A percentile compares a stretch with the other conserved stretches of the same genome.
phyloP scores from a whole-genome alignment of 1,140 invertebrate species.

The Nylanderia fulva region DNA sequence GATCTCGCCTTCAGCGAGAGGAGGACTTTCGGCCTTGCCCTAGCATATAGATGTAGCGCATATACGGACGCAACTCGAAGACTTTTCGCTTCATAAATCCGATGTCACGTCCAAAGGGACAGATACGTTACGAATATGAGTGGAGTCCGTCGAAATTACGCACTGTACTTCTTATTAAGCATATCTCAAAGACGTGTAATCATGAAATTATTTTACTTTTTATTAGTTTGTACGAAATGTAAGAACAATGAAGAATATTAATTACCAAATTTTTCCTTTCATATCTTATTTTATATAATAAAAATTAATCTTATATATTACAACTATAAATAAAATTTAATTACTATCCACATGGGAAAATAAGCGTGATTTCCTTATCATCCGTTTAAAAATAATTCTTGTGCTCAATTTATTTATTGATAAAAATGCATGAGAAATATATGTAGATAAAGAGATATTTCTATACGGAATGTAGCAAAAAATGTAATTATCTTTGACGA shows the following conservation, averaged over 20 bases:
- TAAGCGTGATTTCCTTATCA: background rate
- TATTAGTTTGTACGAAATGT: background rate
- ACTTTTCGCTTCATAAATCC: background rate
- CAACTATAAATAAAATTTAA: background rate
- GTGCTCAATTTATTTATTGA: background rate
- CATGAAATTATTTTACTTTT: background rate
- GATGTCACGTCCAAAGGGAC: background rate
- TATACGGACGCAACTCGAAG: background rate
- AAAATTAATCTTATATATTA: background rate
- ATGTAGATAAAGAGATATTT: background rate
- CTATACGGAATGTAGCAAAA: background rate
- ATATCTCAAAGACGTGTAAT: background rate
- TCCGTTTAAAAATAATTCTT: background rate
- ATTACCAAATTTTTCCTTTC: background rate
- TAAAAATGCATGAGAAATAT: background rate
- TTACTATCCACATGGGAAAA: background rate
- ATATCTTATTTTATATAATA: background rate
- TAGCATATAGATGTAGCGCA: slow-evolving; percentile 34
- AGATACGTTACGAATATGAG: background rate
- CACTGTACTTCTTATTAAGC: background rate
- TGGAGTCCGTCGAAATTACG: background rate
- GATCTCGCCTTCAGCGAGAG: slow-evolving; percentile 73
- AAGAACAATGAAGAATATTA: background rate
- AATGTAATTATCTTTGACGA: slow-evolving; percentile 3
- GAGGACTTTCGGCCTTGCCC: slow-evolving; percentile 56